These are phyloP conservation scores for Apis dorsata DNA, from an alignment of 1,140 invertebrate genomes.

Conservation along the genomic window DNA sequence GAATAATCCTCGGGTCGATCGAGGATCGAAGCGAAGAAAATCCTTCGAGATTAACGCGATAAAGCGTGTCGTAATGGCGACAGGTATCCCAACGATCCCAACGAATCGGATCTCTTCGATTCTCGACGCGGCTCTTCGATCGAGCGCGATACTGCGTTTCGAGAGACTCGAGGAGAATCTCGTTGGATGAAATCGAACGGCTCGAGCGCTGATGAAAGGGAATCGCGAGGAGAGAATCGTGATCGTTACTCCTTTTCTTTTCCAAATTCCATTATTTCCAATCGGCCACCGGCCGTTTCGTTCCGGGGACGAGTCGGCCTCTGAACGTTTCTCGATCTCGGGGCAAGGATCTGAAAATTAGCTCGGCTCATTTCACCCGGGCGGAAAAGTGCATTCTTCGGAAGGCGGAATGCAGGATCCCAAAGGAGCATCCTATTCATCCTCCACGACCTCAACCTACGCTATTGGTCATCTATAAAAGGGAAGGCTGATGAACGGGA, in stretches of 20 bases:
- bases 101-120: background rate
- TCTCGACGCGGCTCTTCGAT: background rate
- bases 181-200: conserved; percentile 10
- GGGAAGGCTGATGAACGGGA: conserved; percentile 46
- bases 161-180: too few relatives aligned
- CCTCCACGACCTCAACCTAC: conserved; percentile 56
- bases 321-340: conserved; percentile 18
- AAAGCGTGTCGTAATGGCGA: conserved; percentile 45
- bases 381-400: conserved; percentile 72
- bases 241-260: conserved; percentile 48
- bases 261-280: conserved; percentile 2
- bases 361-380: conserved; percentile 75
- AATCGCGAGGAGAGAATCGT: conserved; percentile 30
- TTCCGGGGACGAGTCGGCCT: conserved; percentile 2
- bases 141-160: background rate
- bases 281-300: background rate
- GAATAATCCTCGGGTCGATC: background rate
- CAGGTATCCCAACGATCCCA: conserved; percentile 9
- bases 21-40: background rate
- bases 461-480: conserved; percentile 73
- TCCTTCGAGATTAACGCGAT: conserved; percentile 52
- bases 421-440: conserved; percentile 73
- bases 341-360: conserved; percentile 68
- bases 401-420: conserved; percentile 57
- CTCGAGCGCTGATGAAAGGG: conserved; percentile 14